phyloP scores from a whole-genome alignment of 2,888 invertebrate genomes.

The Hetaerina titia region DNA sequence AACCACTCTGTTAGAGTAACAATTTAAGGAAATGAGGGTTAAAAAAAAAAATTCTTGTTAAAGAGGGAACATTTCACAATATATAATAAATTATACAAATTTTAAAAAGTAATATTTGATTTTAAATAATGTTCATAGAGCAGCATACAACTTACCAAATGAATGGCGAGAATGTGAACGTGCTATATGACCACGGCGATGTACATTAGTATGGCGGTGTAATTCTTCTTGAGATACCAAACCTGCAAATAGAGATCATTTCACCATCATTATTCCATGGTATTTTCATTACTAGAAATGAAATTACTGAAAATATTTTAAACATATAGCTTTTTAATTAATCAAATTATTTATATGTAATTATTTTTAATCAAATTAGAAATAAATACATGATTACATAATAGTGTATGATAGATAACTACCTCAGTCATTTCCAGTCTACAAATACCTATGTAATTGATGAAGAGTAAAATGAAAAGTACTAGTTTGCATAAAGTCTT shows the following conservation, averaged over 20 bases:
- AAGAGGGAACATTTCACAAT: not conserved
- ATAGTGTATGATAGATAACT: no score
- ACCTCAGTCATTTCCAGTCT: no score
- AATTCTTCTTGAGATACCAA: constrained; percentile 72
- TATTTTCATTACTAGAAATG: not conserved
- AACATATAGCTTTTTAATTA: no score
- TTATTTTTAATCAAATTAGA: no score
- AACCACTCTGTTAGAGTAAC: no score
- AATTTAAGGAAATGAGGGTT: no score
- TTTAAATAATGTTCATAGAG: not conserved
- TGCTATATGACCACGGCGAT: constrained; percentile 31
- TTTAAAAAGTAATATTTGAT: not conserved
- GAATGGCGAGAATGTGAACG: constrained; percentile 68
- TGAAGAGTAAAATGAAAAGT: no score
- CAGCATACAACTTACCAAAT: constrained; percentile 56
- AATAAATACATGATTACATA: no score
- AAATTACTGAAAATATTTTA: not conserved
- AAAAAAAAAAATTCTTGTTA: no score
- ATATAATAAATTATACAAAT: not conserved
- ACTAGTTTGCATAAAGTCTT: no score
- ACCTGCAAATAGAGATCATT: constrained; percentile 68
- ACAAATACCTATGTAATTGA: no score
- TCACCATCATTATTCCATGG: not conserved
- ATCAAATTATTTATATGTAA: no score
- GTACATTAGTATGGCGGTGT: constrained; percentile 45